Evolutionary conservation across 2,888 invertebrate species (phyloP), one percentile per base, ranked within the genome.

Genomic region (Gymnocheta viridis): DNA sequence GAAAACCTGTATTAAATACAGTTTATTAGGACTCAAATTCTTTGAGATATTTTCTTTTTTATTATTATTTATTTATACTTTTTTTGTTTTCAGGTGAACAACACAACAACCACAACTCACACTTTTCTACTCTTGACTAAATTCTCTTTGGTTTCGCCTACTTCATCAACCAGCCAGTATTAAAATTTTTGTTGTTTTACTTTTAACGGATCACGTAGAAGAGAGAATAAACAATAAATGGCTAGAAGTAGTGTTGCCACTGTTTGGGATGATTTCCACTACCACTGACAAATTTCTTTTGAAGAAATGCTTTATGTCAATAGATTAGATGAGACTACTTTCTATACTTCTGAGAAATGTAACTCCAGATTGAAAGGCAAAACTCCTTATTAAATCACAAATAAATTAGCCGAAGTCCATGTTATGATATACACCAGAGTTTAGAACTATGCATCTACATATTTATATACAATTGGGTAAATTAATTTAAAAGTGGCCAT

Each of bases 181-280:
- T 67, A 12, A 74, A 35, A 69, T 29, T 47, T 69, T 77, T 60
- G 47, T 60, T 69, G 19, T 29, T 4, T 77, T 66, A 27, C 38
- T 77, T 77, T 76, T 47, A 82, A 76, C 74, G 69, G 81, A 82
- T 82, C 81, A 19, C 70, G 47, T 49, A 29, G 2, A 69, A 44
- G 27, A 76, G 47, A 82, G 60, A 81, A 62, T 38, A 60, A 47
- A 64, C 35, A 76, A 64, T 62, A n/a, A 44, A 81, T 60, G 51
- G 67, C 22, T 74, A 35, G 54, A n/a, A 69, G 14, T 19, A 76
- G 74, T 76, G 69, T 76, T 82, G 69, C 74, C 81, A 70, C 6
- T 2, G 17, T 0, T 35, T 5, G 1, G 0, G 32, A 56, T 4
- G 1, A 56, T 22, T n/a, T n/a, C n/a, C n/a, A n/a, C n/a, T n/a